Evolutionary conservation across 2,797 vertebrate genomes (phyloP).

Genomic region (Sebastes matsubarae): DNA sequence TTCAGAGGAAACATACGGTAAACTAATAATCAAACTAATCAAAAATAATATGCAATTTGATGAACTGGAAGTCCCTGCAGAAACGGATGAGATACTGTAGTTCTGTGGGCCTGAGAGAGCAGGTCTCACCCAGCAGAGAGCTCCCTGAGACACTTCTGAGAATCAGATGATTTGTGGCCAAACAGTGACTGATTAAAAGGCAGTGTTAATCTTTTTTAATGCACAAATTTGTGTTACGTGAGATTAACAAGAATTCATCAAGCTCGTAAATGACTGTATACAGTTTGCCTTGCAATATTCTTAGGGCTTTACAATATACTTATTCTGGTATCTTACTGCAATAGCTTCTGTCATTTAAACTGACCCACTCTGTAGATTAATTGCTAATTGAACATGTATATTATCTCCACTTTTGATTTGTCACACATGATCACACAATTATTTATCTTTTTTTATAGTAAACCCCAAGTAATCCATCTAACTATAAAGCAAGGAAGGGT

Average conservation of each 20-base stretch:
- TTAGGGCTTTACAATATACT: not conserved
- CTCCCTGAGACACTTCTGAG: not conserved
- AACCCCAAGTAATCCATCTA: too few species aligned
- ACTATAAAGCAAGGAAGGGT: too few species aligned
- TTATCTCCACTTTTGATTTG: not conserved
- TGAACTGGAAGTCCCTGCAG: too few species aligned
- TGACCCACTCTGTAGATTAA: not conserved
- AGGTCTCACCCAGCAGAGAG: not conserved
- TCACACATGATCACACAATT: too few species aligned
- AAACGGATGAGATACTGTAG: too few species aligned
- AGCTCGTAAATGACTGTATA: not conserved
- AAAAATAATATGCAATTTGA: too few species aligned
- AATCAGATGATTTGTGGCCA: not conserved
- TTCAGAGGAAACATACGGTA: too few species aligned
- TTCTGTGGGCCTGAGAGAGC: not conserved
- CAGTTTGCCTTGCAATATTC: not conserved
- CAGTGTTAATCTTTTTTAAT: not conserved
- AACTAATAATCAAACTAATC: too few species aligned
- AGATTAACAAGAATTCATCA: not conserved
- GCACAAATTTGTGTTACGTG: not conserved
- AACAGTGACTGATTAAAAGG: not conserved
- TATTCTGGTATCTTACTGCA: not conserved
- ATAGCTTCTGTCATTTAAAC: not conserved
- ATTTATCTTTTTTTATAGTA: too few species aligned
- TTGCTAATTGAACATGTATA: not conserved